Percentiles rank a stretch among this genome's conserved stretches.
Conservation (phyloP, 2,113 vertebrate species). For the Gambusia affinis region DNA sequence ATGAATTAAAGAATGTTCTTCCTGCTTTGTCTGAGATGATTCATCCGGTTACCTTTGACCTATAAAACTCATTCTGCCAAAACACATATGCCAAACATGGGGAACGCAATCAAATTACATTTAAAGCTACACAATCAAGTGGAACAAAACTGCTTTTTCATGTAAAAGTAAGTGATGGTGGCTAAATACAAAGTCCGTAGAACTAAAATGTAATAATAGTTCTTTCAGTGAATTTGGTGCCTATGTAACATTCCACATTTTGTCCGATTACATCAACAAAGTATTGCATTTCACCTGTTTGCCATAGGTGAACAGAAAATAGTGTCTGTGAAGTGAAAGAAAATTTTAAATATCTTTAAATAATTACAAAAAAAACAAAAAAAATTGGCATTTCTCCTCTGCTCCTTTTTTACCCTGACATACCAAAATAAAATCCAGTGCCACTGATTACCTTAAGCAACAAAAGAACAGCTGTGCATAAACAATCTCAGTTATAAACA, state of each 20-base stretch:
- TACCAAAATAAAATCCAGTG: neutral
- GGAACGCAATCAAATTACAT: neutral
- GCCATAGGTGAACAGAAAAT: neutral
- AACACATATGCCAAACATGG: neutral
- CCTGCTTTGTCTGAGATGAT: conserved; percentile 3
- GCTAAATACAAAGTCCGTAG: neutral
- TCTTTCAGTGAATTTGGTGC: neutral
- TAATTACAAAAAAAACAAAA: neutral
- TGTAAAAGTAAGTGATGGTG: neutral
- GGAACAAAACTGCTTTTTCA: neutral
- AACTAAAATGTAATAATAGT: neutral
- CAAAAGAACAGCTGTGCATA: neutral
- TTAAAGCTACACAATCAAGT: neutral
- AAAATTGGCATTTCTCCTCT: neutral
- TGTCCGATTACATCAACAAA: neutral
- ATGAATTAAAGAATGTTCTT: conserved; percentile 11
- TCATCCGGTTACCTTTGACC: conserved; percentile 1
- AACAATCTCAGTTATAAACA: neutral
- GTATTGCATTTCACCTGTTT: too few relatives aligned
- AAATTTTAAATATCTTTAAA: neutral
- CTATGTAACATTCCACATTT: neutral
- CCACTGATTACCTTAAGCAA: neutral
- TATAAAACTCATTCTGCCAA: neutral
- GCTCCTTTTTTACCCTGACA: neutral
- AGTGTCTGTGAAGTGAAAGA: neutral